Conservation (phyloP, 2,113 vertebrate genomes). For the Pipra filicauda region DNA sequence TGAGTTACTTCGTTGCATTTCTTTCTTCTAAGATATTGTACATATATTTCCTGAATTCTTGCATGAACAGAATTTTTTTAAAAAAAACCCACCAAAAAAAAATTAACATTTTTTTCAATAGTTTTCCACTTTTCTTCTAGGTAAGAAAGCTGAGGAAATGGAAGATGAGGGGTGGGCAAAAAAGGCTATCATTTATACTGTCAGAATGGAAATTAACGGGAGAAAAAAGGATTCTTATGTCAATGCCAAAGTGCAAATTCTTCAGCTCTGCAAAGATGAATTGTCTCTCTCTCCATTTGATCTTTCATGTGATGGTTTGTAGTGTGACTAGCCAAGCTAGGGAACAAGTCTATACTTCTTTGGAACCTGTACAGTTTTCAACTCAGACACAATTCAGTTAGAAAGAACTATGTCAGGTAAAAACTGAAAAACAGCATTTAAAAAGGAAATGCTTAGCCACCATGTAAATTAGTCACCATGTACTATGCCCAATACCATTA, state of each 20-base stretch:
- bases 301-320: neutral
- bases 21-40: neutral
- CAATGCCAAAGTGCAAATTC: neutral
- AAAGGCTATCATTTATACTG: neutral
- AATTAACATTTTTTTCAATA: neutral
- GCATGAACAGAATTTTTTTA: neutral
- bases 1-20: neutral
- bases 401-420: neutral
- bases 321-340: neutral
- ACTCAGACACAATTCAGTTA: neutral
- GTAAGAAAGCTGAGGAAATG: neutral
- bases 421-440: neutral
- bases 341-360: neutral
- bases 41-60: neutral
- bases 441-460: neutral
- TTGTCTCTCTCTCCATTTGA: neutral
- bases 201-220: neutral
- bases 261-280: neutral
- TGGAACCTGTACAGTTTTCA: neutral
- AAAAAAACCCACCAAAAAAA: neutral
- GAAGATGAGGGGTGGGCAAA: neutral
- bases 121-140: neutral
- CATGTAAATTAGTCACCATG: neutral
- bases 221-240: neutral
- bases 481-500: neutral